A percentile compares a stretch with the other conserved stretches of the same genome.
These are phyloP conservation scores for Parnassius orleans DNA, from an alignment of 2,888 invertebrate genomes.

Conservation along the genomic window DNA sequence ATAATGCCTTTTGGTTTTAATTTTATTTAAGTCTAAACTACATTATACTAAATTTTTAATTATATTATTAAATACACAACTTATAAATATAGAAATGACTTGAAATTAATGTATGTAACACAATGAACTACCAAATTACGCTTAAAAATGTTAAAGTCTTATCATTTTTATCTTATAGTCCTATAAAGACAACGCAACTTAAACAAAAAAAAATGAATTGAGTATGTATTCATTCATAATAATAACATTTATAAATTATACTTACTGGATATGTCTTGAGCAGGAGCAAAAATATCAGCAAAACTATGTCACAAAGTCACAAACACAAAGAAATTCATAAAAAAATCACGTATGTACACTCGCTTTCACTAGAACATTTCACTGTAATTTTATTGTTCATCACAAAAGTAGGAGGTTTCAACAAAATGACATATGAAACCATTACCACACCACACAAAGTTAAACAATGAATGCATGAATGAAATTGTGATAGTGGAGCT, in stretches of 20 bases:
- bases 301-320: conserved; percentile 29
- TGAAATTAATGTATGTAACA: too few relatives aligned
- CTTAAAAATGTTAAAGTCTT: too few relatives aligned
- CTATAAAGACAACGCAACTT: too few relatives aligned
- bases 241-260: conserved; percentile 3
- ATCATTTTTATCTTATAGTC: too few relatives aligned
- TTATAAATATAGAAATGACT: too few relatives aligned
- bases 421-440: conserved; percentile 25
- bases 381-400: conserved; percentile 29
- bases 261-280: conserved; percentile 27
- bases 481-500: conserved; percentile 1
- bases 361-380: conserved; percentile 34
- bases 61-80: too few relatives aligned
- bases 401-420: conserved; percentile 32
- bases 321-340: conserved; percentile 28
- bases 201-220: background rate
- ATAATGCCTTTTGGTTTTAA: too few relatives aligned
- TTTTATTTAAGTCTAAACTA: too few relatives aligned
- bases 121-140: too few relatives aligned
- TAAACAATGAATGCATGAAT: conserved; percentile 24
- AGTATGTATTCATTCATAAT: background rate
- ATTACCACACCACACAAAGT: conserved; percentile 23
- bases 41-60: too few relatives aligned
- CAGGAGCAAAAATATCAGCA: conserved; percentile 10
- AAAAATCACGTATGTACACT: conserved; percentile 28